A percentile compares a stretch with the other conserved stretches of the same genome.
Conservation (phyloP, 2,113 vertebrate genomes). For the Narcine bancroftii region DNA sequence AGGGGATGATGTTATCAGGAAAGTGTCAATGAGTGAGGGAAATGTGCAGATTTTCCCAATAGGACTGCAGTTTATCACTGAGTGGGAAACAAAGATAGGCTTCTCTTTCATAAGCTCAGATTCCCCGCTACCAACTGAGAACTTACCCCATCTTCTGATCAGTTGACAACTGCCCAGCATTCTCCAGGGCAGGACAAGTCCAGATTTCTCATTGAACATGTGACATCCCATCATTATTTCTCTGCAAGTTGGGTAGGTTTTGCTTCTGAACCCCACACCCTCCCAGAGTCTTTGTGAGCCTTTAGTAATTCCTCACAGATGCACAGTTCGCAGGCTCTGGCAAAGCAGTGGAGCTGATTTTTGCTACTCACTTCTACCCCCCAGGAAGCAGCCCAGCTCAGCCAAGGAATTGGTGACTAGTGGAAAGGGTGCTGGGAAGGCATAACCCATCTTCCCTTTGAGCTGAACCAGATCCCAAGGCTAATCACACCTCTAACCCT, state of each 20-base stretch:
- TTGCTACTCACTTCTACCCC: background rate
- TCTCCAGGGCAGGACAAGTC: background rate
- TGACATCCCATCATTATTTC: background rate
- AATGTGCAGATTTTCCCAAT: background rate
- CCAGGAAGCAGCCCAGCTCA: background rate
- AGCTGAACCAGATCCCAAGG: background rate
- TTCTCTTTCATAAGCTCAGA: background rate
- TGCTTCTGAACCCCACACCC: too few relatives aligned
- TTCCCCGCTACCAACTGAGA: too few relatives aligned
- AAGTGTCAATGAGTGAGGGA: background rate
- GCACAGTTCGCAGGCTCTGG: background rate
- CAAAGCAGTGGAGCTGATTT: background rate
- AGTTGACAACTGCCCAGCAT: background rate
- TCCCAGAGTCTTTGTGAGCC: background rate
- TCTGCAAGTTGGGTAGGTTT: too few relatives aligned
- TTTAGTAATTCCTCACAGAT: background rate
- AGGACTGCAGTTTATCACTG: background rate
- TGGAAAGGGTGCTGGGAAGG: background rate
- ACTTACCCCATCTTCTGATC: background rate
- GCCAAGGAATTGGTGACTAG: background rate
- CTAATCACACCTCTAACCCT: too few relatives aligned
- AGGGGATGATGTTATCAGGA: background rate
- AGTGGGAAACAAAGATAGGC: background rate
- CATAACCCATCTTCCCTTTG: background rate
- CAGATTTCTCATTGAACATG: background rate